Conservation (phyloP, 2,113 vertebrate genomes). For the Capreolus pygargus region DNA sequence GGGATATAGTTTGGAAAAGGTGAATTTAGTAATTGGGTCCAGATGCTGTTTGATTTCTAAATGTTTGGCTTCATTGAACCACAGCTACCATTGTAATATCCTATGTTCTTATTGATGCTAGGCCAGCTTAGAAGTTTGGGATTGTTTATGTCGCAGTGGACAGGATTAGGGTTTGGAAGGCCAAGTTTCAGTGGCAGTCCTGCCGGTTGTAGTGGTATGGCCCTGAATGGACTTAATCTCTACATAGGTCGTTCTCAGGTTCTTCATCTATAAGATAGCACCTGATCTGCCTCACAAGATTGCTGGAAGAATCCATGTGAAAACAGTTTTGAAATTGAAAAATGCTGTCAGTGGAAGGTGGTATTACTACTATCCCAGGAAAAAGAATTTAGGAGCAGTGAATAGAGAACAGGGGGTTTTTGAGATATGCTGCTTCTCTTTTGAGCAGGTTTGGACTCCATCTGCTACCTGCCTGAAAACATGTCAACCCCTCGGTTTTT, state of each 20-base stretch:
- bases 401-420: neutral
- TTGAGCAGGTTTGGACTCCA: neutral
- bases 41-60: neutral
- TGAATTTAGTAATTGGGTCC: neutral
- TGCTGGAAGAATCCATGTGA: neutral
- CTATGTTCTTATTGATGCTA: neutral
- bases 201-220: neutral
- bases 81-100: neutral
- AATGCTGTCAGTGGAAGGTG: neutral
- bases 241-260: neutral
- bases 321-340: constrained; percentile 13
- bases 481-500: neutral
- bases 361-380: neutral
- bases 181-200: neutral
- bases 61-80: neutral
- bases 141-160: neutral
- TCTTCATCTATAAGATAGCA: neutral
- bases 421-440: neutral
- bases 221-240: neutral
- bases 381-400: neutral
- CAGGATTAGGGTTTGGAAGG: neutral
- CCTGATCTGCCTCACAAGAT: neutral
- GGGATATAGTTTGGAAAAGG: neutral
- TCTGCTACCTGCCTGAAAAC: neutral
- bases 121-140: neutral